Conservation (phyloP, 2,113 vertebrate species). For the Ploceus nigricollis region DNA sequence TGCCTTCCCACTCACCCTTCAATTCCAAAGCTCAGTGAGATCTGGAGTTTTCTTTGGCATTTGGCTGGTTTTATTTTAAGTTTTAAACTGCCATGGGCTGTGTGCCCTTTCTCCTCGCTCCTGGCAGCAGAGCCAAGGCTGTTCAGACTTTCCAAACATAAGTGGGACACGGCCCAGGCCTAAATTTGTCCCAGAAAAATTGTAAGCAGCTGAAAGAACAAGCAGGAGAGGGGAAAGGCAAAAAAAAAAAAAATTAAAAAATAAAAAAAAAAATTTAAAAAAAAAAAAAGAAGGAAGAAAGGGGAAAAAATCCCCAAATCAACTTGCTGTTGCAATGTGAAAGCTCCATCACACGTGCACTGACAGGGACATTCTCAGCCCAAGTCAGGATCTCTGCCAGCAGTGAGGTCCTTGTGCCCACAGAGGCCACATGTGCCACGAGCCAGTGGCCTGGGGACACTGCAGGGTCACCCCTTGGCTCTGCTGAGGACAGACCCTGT, state of each 20-base stretch:
- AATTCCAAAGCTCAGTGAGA: not conserved
- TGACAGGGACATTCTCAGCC: not conserved
- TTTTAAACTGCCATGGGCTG: not conserved
- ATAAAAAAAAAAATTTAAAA: too few species aligned
- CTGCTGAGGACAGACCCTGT: not conserved
- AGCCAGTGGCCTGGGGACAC: fast-evolving
- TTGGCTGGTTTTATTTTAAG: not conserved
- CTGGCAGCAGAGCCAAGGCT: not conserved
- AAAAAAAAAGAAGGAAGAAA: not conserved
- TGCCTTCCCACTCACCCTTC: not conserved
- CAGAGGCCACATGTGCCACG: fast-evolving
- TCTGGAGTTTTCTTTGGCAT: slow-evolving; percentile 6
- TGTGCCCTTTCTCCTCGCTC: not conserved
- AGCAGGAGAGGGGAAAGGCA: not conserved
- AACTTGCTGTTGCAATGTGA: not conserved
- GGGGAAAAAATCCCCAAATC: fast-evolving
- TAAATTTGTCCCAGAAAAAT: slow-evolving; percentile 10
- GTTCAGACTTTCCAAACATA: slow-evolving; percentile 47
- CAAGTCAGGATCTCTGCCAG: fast-evolving
- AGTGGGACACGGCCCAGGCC: not conserved
- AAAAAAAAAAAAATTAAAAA: too few species aligned
- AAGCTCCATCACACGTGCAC: fast-evolving
- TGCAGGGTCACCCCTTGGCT: not conserved
- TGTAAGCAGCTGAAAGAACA: not conserved
- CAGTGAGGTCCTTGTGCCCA: fast-evolving